Conservation (phyloP, 2,113 vertebrate species). For the Heptranchias perlo region DNA sequence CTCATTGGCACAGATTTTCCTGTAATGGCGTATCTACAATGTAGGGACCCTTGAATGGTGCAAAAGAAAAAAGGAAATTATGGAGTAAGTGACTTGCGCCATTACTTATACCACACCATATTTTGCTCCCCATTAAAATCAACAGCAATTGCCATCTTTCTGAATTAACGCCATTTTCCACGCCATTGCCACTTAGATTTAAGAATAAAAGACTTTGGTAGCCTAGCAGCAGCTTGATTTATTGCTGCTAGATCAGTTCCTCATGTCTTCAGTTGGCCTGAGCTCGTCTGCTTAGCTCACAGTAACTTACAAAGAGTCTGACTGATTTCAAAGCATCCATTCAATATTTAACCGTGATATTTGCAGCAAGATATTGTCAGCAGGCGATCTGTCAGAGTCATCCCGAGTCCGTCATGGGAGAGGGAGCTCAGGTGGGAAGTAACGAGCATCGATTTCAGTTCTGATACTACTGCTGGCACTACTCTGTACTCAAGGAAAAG, state of each 20-base stretch:
- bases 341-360: background rate
- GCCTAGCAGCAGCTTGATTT: too few relatives aligned
- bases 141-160: background rate
- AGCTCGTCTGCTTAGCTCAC: background rate
- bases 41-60: background rate
- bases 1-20: background rate
- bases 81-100: background rate
- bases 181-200: background rate
- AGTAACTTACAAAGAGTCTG: background rate
- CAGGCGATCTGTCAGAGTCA: background rate
- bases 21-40: background rate
- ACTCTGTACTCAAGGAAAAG: too few relatives aligned
- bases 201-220: too few relatives aligned
- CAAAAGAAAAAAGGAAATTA: background rate
- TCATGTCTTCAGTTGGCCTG: background rate
- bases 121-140: background rate
- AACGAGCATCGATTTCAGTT: too few relatives aligned
- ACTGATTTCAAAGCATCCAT: background rate
- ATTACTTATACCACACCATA: background rate
- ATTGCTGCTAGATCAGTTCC: background rate
- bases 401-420: background rate
- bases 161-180: background rate
- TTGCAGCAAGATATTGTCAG: background rate
- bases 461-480: too few relatives aligned
- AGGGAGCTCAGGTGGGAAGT: background rate